Conservation (phyloP, 64 coral and sea anemone genomes). For the Hydrozoanthus tunicans region DNA sequence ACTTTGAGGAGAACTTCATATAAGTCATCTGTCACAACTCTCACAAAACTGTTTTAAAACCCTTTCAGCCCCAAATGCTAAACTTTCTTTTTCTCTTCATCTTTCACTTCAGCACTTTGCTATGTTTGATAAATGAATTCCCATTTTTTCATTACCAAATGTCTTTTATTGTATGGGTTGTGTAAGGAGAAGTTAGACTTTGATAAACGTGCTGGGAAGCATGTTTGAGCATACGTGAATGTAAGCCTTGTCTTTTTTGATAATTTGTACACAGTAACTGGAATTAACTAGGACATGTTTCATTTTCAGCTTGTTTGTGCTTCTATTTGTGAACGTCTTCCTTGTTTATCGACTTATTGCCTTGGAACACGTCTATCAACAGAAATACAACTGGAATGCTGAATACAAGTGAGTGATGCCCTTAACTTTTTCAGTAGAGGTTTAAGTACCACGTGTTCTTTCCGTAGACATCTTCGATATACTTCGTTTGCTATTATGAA, state of each 20-base stretch:
- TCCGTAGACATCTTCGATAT: background rate
- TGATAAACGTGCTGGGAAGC: too few relatives aligned
- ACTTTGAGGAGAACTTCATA: too few relatives aligned
- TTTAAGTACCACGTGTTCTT: background rate
- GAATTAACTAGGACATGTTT: background rate
- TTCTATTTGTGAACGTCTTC: constrained; percentile 62
- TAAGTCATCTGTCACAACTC: too few relatives aligned
- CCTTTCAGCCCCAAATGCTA: too few relatives aligned
- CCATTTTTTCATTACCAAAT: too few relatives aligned
- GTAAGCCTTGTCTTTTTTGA: background rate
- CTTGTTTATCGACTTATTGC: constrained; percentile 64
- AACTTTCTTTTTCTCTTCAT: too few relatives aligned
- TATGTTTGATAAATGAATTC: too few relatives aligned
- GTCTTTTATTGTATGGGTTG: too few relatives aligned
- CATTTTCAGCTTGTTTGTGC: constrained; percentile 47
- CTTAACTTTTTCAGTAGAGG: background rate
- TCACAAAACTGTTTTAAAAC: too few relatives aligned
- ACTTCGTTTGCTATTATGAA: background rate
- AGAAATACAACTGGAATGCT: constrained; percentile 42
- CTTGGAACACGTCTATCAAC: constrained; percentile 59
- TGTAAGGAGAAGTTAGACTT: too few relatives aligned
- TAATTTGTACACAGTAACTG: too few relatives aligned
- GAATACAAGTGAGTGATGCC: constrained; percentile 53
- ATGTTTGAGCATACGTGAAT: background rate
- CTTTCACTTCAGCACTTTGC: too few relatives aligned